Percentiles rank a stretch among this genome's conserved stretches.
phyloP scores from a whole-genome alignment of 37 sponge, comb jelly and placozoan species.

The Tethya wilhelma region DNA sequence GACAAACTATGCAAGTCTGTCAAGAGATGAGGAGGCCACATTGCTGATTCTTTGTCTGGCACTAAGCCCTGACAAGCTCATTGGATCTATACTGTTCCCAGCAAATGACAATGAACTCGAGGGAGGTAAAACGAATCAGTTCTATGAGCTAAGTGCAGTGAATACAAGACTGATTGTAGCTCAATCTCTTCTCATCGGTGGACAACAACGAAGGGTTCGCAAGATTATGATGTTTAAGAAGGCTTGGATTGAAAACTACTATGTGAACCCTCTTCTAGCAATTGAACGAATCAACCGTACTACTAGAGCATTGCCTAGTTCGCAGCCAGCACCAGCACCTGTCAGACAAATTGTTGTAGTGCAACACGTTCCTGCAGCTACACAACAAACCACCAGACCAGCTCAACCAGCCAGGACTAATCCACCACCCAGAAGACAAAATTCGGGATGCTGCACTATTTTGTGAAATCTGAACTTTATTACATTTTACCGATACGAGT shows the following conservation, averaged over 20 bases:
- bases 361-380: too few species aligned
- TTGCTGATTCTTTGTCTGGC: conserved; percentile 37
- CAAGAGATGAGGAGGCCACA: conserved; percentile 29
- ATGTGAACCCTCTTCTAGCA: conserved; percentile 21
- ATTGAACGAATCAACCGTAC: conserved; percentile 18
- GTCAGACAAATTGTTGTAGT: too few species aligned
- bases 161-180: conserved; percentile 40
- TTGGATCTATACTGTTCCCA: conserved; percentile 27
- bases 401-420: too few species aligned
- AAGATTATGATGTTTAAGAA: conserved; percentile 59
- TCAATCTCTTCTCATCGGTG: conserved; percentile 39
- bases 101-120: conserved; percentile 2
- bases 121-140: conserved; percentile 16
- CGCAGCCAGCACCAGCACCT: too few species aligned
- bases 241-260: conserved; percentile 28
- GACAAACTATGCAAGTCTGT: conserved; percentile 19
- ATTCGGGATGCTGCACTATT: too few species aligned
- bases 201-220: conserved; percentile 24
- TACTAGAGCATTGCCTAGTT: too few species aligned
- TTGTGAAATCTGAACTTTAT: too few species aligned
- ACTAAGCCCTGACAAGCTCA: conserved; percentile 44
- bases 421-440: too few species aligned
- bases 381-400: too few species aligned
- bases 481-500: too few species aligned
- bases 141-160: conserved; percentile 45